Conservation (phyloP, 2,888 invertebrate species). For the Dendrolimus pini region DNA sequence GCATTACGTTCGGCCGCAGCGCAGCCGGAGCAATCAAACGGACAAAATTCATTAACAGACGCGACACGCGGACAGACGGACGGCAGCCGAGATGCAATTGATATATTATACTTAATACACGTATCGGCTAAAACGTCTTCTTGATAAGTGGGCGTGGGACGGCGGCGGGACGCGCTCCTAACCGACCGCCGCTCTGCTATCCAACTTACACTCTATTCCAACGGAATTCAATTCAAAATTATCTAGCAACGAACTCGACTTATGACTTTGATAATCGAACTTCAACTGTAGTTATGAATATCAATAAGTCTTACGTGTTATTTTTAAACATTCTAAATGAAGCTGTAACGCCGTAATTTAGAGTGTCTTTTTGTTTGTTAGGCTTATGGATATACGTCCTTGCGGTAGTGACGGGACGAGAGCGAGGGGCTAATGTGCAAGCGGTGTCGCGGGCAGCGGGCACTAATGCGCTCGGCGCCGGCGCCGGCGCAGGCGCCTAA, state of each 20-base stretch:
- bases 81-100: slow-evolving; percentile 33
- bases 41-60: slow-evolving; percentile 30
- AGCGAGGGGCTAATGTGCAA: slow-evolving; percentile 59
- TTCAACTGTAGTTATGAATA: slow-evolving; percentile 1
- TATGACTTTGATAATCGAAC: slow-evolving; percentile 12
- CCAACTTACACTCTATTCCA: slow-evolving; percentile 9
- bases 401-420: slow-evolving; percentile 21
- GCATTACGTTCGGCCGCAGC: not conserved
- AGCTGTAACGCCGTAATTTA: slow-evolving; percentile 1
- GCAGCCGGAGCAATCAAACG: slow-evolving; percentile 16
- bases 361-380: slow-evolving; percentile 1
- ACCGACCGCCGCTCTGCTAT: slow-evolving; percentile 5
- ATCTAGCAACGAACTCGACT: slow-evolving; percentile 3
- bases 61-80: slow-evolving; percentile 33
- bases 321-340: slow-evolving; percentile 5
- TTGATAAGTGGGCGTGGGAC: slow-evolving; percentile 66
- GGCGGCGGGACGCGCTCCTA: slow-evolving; percentile 10
- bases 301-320: slow-evolving; percentile 9
- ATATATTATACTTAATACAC: slow-evolving; percentile 56
- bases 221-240: not conserved
- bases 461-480: slow-evolving; percentile 70
- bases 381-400: slow-evolving; percentile 2
- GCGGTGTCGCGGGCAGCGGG: slow-evolving; percentile 46
- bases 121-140: slow-evolving; percentile 59
- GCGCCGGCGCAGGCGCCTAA: slow-evolving; percentile 71